These are phyloP conservation scores for Microtus oregoni DNA, from an alignment of 2,113 vertebrate species.

Conservation along the genomic window DNA sequence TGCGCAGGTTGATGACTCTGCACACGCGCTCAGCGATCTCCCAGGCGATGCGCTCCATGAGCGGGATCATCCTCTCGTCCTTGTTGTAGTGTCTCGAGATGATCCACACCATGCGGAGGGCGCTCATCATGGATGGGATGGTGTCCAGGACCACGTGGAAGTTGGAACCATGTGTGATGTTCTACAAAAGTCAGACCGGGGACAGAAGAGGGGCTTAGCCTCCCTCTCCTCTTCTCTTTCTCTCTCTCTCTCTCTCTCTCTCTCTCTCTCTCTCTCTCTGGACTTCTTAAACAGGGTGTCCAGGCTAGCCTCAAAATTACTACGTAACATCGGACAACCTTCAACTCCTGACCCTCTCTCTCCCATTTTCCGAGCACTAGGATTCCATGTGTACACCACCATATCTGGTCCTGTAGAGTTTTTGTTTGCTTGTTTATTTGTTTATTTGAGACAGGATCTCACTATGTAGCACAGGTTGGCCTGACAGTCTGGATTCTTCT, in stretches of 20 bases:
- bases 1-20: slow-evolving; percentile 87
- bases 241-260: not conserved
- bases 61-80: slow-evolving; percentile 91
- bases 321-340: not conserved
- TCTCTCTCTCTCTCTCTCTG: not conserved
- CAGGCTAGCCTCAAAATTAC: not conserved
- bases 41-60: slow-evolving; percentile 96
- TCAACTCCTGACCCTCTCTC: not conserved
- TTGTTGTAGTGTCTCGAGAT: slow-evolving; percentile 94
- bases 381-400: not conserved
- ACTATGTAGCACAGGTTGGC: not conserved
- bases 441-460: not conserved
- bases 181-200: slow-evolving; percentile 68
- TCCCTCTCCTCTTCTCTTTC: not conserved
- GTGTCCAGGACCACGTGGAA: slow-evolving; percentile 89
- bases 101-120: slow-evolving; percentile 93
- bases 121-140: slow-evolving; percentile 92
- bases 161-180: slow-evolving; percentile 82
- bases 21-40: slow-evolving; percentile 90
- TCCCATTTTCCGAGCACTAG: not conserved
- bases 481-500: not conserved
- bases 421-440: not conserved
- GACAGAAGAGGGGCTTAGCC: not conserved
- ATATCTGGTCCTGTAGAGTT: not conserved
- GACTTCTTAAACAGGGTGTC: not conserved